Evolutionary conservation across 2,113 vertebrate species (phyloP).

Genomic region (Coracopsis vasa): DNA sequence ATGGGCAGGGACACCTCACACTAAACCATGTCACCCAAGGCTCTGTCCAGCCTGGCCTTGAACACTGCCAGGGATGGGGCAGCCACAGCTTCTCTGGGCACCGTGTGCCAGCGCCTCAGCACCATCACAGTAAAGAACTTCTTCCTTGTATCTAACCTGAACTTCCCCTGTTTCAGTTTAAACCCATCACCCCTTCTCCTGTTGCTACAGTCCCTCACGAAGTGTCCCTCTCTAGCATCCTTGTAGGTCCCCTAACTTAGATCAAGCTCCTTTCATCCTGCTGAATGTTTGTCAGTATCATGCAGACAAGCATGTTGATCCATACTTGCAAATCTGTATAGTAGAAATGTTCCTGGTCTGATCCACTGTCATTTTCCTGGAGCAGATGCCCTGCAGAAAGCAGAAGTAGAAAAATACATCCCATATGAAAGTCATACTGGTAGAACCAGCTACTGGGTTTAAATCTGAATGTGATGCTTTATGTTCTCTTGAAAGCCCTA

Average conservation of each 20-base stretch:
- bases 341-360: neutral
- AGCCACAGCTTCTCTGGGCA: neutral
- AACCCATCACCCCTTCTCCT: neutral
- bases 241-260: neutral
- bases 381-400: neutral
- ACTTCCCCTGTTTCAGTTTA: neutral
- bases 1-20: no score
- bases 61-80: neutral
- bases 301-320: neutral
- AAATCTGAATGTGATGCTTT: neutral
- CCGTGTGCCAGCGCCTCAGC: neutral
- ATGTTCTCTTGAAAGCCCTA: neutral
- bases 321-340: neutral
- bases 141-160: neutral
- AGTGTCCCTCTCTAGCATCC: neutral
- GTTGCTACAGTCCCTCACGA: neutral
- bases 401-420: neutral
- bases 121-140: neutral
- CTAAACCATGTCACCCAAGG: neutral
- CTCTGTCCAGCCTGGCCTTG: neutral
- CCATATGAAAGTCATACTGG: neutral
- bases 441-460: neutral
- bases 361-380: neutral
- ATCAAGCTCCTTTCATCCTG: neutral
- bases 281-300: neutral